phyloP scores from a whole-genome alignment of 2,888 invertebrate genomes.

The Apomyelois bistriatella region DNA sequence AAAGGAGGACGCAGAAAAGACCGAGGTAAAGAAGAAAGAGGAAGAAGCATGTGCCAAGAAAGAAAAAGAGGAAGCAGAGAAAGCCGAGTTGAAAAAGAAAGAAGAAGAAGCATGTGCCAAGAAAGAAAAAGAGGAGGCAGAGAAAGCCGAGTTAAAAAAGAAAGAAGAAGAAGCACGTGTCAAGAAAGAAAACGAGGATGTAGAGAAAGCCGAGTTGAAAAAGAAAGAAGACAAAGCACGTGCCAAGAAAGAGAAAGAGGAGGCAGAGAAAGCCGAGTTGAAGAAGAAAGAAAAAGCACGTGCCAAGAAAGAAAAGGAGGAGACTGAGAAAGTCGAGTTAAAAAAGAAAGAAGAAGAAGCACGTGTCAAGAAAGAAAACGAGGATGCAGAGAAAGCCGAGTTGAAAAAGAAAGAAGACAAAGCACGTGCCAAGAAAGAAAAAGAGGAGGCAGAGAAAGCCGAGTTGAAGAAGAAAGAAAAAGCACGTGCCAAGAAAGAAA shows the following conservation, averaged over 20 bases:
- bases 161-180: constrained; percentile 13
- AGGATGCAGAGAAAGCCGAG: background rate
- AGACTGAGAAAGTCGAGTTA: background rate
- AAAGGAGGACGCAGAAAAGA: no score
- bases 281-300: background rate
- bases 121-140: background rate
- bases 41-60: no score
- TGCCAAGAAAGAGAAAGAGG: background rate
- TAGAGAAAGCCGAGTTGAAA: constrained; percentile 15
- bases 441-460: background rate
- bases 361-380: background rate
- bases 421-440: background rate
- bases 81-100: no score
- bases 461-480: background rate
- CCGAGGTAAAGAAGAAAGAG: no score
- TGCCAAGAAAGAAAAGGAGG: background rate
- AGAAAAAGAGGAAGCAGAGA: no score
- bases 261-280: background rate
- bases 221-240: constrained; percentile 2
- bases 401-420: background rate
- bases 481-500: background rate
- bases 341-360: background rate
- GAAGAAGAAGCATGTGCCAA: background rate
- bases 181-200: constrained; percentile 25
- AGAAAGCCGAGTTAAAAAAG: background rate